These are phyloP conservation scores for Bungarus multicinctus DNA, from an alignment of 2,113 vertebrate genomes.

Conservation along the genomic window DNA sequence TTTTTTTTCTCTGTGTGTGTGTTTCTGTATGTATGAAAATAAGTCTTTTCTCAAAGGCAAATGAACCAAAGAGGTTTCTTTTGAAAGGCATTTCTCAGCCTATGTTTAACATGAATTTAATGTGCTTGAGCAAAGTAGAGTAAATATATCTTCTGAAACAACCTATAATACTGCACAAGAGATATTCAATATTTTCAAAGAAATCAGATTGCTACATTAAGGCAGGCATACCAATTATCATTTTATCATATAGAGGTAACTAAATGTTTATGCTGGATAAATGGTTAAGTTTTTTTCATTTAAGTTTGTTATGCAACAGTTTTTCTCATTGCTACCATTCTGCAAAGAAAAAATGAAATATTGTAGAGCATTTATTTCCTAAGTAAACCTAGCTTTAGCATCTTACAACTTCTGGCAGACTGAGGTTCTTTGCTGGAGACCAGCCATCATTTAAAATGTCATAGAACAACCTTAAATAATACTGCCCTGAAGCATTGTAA, in stretches of 20 bases:
- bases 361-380: background rate
- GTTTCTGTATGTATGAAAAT: background rate
- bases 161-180: accelerated
- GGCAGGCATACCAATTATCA: background rate
- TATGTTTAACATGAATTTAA: background rate
- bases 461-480: background rate
- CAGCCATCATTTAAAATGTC: background rate
- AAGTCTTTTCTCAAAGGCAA: constrained; percentile 13
- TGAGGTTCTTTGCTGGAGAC: background rate
- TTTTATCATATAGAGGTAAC: background rate
- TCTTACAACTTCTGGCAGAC: background rate
- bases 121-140: constrained; percentile 25
- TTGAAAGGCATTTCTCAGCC: constrained; percentile 7
- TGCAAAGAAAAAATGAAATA: background rate
- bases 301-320: background rate
- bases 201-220: background rate
- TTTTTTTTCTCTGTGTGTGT: no score
- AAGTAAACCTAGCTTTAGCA: background rate
- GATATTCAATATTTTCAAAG: background rate
- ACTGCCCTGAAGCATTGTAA: background rate
- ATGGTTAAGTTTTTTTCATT: background rate
- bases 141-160: constrained; percentile 12
- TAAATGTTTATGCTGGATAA: background rate
- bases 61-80: background rate
- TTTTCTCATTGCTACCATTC: no score